Conservation (phyloP, 2,888 invertebrate genomes). For the Nemotelus nigrinus region DNA sequence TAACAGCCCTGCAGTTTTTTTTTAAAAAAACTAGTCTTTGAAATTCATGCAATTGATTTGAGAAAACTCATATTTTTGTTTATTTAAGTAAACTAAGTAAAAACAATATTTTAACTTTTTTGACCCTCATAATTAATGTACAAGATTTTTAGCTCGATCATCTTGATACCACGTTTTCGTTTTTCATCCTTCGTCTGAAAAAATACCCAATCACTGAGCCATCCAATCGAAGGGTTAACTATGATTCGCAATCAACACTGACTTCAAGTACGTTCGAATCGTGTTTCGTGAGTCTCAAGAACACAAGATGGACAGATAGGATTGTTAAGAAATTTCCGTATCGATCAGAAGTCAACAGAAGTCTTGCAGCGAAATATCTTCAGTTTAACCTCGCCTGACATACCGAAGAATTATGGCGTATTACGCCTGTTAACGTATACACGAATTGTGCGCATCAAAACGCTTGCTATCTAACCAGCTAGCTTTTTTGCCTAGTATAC, state of each 20-base stretch:
- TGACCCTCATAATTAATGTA: too few relatives aligned
- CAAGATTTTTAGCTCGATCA: too few relatives aligned
- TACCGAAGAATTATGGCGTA: slow-evolving; percentile 36
- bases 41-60: too few relatives aligned
- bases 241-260: neutral
- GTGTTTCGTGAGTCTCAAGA: slow-evolving; percentile 45
- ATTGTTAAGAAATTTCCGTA: slow-evolving; percentile 44
- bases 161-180: too few relatives aligned
- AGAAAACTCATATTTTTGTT: too few relatives aligned
- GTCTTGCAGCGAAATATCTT: slow-evolving; percentile 42
- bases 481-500: neutral
- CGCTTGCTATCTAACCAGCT: neutral
- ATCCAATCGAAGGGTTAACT: slow-evolving; percentile 19
- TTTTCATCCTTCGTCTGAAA: too few relatives aligned
- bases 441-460: slow-evolving; percentile 19
- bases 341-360: slow-evolving; percentile 44
- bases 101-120: too few relatives aligned
- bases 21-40: too few relatives aligned
- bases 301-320: slow-evolving; percentile 44
- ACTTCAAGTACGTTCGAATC: slow-evolving; percentile 33
- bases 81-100: too few relatives aligned
- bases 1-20: too few relatives aligned
- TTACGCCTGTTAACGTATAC: slow-evolving; percentile 26
- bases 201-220: neutral
- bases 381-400: slow-evolving; percentile 40